Conservation (phyloP, 2,797 vertebrate species). For the Dendrocincla fuliginosa region DNA sequence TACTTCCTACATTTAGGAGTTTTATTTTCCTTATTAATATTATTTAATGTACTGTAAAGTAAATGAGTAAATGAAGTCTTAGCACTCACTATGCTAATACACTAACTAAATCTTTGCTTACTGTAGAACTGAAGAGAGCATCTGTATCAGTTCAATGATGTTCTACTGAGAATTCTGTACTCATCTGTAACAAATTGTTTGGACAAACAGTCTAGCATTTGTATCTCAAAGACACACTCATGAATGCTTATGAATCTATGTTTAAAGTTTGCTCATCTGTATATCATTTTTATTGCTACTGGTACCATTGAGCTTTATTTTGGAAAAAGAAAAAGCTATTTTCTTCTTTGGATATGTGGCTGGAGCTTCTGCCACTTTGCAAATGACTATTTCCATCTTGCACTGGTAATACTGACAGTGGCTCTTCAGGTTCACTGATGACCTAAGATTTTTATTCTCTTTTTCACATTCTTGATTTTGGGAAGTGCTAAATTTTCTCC, state of each 20-base stretch:
- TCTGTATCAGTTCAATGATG: neutral
- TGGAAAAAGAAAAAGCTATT: neutral
- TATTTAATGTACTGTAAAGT: neutral
- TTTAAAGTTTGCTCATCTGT: neutral
- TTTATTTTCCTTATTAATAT: neutral
- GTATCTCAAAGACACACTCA: fast-evolving
- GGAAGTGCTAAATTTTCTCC: neutral
- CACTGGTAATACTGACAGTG: neutral
- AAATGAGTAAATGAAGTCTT: neutral
- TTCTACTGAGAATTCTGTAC: neutral
- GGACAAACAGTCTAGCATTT: neutral
- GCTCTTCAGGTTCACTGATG: neutral
- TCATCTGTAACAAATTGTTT: neutral
- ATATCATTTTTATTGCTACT: neutral
- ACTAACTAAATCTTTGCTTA: neutral
- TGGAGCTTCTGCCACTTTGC: neutral
- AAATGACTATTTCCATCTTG: neutral
- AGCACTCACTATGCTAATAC: neutral
- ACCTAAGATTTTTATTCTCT: neutral
- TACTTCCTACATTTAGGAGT: neutral
- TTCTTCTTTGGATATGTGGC: neutral
- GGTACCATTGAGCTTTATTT: neutral
- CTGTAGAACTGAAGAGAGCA: neutral
- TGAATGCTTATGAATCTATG: neutral
- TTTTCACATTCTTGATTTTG: neutral